Percentiles rank a stretch among this genome's conserved stretches.
phyloP scores from a whole-genome alignment of 2,113 vertebrate species.

The Leuciscus idus region DNA sequence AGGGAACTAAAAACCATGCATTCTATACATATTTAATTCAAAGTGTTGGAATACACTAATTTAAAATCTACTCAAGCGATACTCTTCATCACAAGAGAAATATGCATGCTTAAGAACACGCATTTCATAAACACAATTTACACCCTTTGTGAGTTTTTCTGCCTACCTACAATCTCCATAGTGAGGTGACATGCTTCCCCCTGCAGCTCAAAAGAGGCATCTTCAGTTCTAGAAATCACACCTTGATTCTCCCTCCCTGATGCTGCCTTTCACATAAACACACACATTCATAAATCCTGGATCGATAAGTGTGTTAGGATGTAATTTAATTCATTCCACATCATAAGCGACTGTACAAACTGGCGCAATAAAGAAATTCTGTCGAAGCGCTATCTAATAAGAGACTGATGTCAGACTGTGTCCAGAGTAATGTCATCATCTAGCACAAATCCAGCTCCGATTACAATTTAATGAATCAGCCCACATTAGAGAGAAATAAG shows the following conservation, averaged over 20 bases:
- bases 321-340: constrained; percentile 58
- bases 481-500: constrained; percentile 45
- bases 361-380: constrained; percentile 60
- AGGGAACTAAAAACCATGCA: neutral
- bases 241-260: neutral
- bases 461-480: constrained; percentile 54
- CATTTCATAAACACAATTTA: neutral
- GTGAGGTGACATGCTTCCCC: constrained; percentile 74
- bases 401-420: constrained; percentile 42
- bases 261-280: constrained; percentile 27
- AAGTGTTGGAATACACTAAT: neutral
- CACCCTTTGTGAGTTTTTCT: neutral
- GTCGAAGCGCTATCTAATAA: constrained; percentile 62
- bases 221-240: constrained; percentile 20
- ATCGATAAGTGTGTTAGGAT: constrained; percentile 68
- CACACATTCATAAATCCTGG: constrained; percentile 58
- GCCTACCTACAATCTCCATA: constrained; percentile 41
- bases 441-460: constrained; percentile 39
- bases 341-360: constrained; percentile 62
- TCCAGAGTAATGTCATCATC: constrained; percentile 49
- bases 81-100: neutral
- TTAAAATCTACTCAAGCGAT: neutral
- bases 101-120: neutral
- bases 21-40: neutral
- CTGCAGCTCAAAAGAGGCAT: constrained; percentile 69